Evolutionary conservation across 2,797 vertebrate genomes (phyloP), one percentile per base, ranked within the genome.

Genomic region (Oryzias dopingdopingensis): DNA sequence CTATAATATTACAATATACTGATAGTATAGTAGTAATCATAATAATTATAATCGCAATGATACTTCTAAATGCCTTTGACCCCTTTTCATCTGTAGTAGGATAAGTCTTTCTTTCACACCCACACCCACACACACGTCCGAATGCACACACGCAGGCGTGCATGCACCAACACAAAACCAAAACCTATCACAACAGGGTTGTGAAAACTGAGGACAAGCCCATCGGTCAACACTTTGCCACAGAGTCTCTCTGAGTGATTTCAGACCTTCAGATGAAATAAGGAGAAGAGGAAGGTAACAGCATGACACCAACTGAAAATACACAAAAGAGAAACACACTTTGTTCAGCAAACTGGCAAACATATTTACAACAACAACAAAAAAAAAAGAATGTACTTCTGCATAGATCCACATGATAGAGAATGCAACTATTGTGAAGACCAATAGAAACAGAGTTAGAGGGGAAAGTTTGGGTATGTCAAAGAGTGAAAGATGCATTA

Each of bases 1-100:
- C 91, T 93, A 93, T 92, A 92, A 92, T 93, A 92, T 92, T 93
- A 92, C 88, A 94, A 92, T 93, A 93, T 92, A 92, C 90, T 91
- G 90, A 89, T 92, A 92, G 85, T 89, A 90, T 93, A 93, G 91
- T 93, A 92, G 89, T 91, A 89, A 89, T 90, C 87, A 91, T 90
- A 89, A 90, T 91, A 90, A 90, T 90, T 86, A 93, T 92, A 91
- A 89, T 86, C 67, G 89, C 90, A 92, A 91, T 91, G 86, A 89
- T 92, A 92, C 86, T 86, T 91, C 90, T 91, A 92, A 91, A 92
- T 90, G 89, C 87, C 88, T 91, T 92, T 92, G 77, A 92, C 88
- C 86, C 83, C 85, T 82, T 45, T 79, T 82, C 81, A 59, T 84
- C 74, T 86, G 84, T 86, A 84, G 78, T 86, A 83, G 84, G 76